Percentiles rank a stretch among this genome's conserved stretches.
phyloP scores from a whole-genome alignment of 2,888 invertebrate genomes.

The Ectropis crepuscularia region DNA sequence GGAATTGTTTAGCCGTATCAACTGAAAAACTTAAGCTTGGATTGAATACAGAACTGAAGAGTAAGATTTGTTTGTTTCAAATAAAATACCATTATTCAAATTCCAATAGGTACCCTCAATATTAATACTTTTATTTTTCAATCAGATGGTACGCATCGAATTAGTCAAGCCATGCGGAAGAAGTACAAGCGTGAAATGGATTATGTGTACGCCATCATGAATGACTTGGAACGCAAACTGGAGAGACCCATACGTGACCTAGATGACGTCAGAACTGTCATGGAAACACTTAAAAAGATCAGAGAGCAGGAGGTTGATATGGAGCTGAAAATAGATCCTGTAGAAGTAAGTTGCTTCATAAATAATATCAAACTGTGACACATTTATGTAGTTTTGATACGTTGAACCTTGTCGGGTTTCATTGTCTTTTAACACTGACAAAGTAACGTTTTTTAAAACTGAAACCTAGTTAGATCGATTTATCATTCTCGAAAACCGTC shows the following conservation, averaged over 20 bases:
- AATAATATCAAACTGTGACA: not conserved
- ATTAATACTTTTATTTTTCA: slow-evolving; percentile 6
- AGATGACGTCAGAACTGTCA: slow-evolving; percentile 96
- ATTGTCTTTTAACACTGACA: too few species aligned
- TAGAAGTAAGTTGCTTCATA: slow-evolving; percentile 87
- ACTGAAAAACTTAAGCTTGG: slow-evolving; percentile 94
- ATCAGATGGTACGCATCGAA: slow-evolving; percentile 89
- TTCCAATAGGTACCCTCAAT: too few species aligned
- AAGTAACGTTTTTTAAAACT: too few species aligned
- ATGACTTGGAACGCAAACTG: slow-evolving; percentile 95
- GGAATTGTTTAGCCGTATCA: slow-evolving; percentile 90
- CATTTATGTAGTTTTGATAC: not conserved
- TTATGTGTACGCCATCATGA: slow-evolving; percentile 96
- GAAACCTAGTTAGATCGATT: too few species aligned
- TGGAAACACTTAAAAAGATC: slow-evolving; percentile 97
- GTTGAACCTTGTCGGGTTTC: too few species aligned
- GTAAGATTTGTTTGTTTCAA: slow-evolving; percentile 62
- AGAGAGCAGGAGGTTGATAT: slow-evolving; percentile 98
- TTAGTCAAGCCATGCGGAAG: slow-evolving; percentile 94
- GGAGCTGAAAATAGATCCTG: slow-evolving; percentile 96
- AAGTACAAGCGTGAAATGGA: slow-evolving; percentile 97
- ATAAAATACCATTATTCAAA: not conserved
- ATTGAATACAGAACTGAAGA: slow-evolving; percentile 92
- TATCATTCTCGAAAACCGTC: too few species aligned
- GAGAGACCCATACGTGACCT: slow-evolving; percentile 95